Evolutionary conservation across 2,797 vertebrate species (phyloP), one percentile per base, ranked within the genome.

Genomic region (Trachops cirrhosus): DNA sequence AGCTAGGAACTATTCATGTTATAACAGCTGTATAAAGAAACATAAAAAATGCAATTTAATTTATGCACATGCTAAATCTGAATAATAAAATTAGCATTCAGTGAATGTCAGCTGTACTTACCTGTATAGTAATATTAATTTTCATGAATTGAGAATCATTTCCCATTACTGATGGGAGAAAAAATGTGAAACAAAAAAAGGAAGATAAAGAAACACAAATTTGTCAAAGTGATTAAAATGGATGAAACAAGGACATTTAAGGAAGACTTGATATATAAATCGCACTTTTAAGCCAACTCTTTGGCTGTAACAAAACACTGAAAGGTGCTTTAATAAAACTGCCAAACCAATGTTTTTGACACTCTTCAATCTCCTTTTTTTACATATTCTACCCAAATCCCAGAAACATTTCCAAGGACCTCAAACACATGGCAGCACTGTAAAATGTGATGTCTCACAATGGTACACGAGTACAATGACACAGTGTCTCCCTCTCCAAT

Each of bases 41-140:
- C 52, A 62, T 94, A 93, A 97, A 97, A 44, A 97, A 97, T 67
- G 97, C 52, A 88, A 92, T 68, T 97, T 97, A 97, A 97, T 98
- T 98, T 98, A 97, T 97, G 97, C 86, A 97, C 89, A 94, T 95
- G 92, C 34, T 94, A 96, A 98, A 95, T 96, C 75, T 94, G 93
- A 97, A 97, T 97, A 97, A 96, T 97, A 94, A 94, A 97, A 96
- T 98, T 86, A 96, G 83, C 89, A 97, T 95, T 97, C 93, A 94
- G 80, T 90, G 90, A 97, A 92, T 97, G 93, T 96, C 95, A 97
- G 86, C 80, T 96, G 82, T 52, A 96, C 92, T 97, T 97, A 97
- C 96, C 92, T 95, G 92, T 94, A 93, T 85, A 96, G 88, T 97
- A 97, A 91, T 93, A 96, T 95, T 96, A 91, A 97, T 96, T 98